Conservation (phyloP, 2,797 vertebrate genomes). For the Myioborus melanocephalus region DNA sequence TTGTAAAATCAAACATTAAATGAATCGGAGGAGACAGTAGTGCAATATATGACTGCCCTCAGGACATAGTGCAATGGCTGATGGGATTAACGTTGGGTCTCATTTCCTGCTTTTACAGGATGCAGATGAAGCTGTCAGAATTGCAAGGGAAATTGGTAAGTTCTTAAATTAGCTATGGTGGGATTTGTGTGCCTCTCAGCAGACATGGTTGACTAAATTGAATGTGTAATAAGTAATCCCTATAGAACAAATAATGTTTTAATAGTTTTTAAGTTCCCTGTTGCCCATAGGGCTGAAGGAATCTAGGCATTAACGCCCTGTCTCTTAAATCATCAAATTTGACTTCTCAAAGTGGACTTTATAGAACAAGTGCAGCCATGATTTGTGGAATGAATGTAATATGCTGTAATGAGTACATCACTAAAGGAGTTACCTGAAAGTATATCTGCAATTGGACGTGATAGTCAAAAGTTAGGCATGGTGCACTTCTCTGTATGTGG, state of each 20-base stretch:
- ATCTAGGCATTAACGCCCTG: neutral
- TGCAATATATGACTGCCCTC: constrained; percentile 81
- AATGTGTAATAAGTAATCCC: constrained; percentile 75
- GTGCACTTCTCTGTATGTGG: neutral
- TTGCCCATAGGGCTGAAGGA: constrained; percentile 62
- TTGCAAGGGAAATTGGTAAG: constrained; percentile 94
- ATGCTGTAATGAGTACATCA: neutral
- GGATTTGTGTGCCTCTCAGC: constrained; percentile 77
- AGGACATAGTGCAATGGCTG: constrained; percentile 80
- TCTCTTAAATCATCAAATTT: constrained; percentile 49
- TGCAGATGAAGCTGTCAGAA: constrained; percentile 93
- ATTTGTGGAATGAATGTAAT: neutral
- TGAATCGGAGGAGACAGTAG: constrained; percentile 83
- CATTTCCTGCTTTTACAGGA: constrained; percentile 85
- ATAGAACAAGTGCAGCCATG: constrained; percentile 32
- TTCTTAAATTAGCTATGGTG: constrained; percentile 81
- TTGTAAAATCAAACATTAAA: constrained; percentile 86
- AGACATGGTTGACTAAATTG: constrained; percentile 77
- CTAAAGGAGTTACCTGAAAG: constrained; percentile 12
- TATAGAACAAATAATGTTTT: constrained; percentile 75
- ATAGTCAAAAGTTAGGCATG: neutral
- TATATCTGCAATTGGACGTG: neutral
- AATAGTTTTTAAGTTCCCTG: constrained; percentile 69
- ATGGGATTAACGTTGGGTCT: constrained; percentile 81
- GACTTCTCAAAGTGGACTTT: constrained; percentile 48